phyloP scores from a whole-genome alignment of 2,888 invertebrate genomes.

The Dendrolimus houi region DNA sequence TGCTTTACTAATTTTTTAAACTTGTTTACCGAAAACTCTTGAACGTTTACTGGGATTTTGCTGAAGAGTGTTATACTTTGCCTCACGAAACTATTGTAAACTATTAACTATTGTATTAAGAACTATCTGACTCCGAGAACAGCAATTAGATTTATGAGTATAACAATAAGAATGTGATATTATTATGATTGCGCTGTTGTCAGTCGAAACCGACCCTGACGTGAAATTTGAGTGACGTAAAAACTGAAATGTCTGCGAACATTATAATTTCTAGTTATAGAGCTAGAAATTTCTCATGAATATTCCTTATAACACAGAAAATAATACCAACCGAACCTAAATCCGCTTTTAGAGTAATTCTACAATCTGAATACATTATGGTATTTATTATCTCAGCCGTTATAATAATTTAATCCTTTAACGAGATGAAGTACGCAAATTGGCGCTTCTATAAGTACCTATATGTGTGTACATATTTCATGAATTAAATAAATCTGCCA shows the following conservation, averaged over 20 bases:
- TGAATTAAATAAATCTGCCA: neutral
- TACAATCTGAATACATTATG: slow-evolving; percentile 4
- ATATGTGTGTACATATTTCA: no score
- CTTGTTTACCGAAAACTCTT: no score
- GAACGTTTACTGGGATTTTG: no score
- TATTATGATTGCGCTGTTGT: no score
- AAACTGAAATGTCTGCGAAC: neutral
- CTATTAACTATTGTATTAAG: no score
- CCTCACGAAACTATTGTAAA: no score
- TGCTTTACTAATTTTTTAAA: no score
- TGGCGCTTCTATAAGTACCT: neutral
- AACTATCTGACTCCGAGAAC: no score
- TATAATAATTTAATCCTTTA: neutral
- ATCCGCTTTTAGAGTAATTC: slow-evolving; percentile 1
- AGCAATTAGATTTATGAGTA: no score
- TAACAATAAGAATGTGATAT: no score
- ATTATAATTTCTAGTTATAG: neutral
- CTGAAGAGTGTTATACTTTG: no score
- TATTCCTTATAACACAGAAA: neutral
- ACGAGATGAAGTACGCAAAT: neutral
- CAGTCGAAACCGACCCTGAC: no score
- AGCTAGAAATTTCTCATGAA: neutral
- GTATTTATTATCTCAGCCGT: slow-evolving; percentile 2
- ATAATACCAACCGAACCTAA: neutral
- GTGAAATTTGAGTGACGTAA: neutral